Base-by-base conservation (phyloP, 2,888 invertebrate genomes). In the Drosophila koepferae region DNA sequence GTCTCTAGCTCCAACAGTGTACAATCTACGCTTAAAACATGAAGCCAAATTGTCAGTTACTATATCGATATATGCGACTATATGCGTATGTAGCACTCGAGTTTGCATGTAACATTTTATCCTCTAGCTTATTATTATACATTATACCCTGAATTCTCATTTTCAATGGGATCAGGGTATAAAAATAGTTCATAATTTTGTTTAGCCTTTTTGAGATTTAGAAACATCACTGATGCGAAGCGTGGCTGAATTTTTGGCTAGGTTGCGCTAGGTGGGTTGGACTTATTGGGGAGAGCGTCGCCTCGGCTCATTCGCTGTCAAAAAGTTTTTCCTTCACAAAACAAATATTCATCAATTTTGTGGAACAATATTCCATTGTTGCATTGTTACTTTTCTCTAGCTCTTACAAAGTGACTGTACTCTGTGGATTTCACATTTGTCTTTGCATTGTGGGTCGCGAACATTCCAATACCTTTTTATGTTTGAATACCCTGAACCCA, bases 291-390 rank as follows among this genome's bases (percentile, higher is more conserved):
- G 23, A 6, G 23, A 38, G 40, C n/a, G 28, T 16, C 16, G 40
- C 23, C 23, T 9, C 31, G 5, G 34, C 43, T 18, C 18, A 66
- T 66, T 71, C 53, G 60, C 34, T 69, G 75, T 72, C 62, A 61
- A 58, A 72, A 75, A 77, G 63, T 63, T 70, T 48, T 49, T 55
- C 28, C 54, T 61, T 41, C 44, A 3, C 63, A 76, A 9, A 79
- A 7, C 20, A 64, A 65, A 66, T 62, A 67, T 79, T 64, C 62
- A 66, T 66, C 63, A 64, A 66, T 68, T 77, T 71, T 34, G 20
- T 55, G 40, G 16, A 64, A 66, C 41, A 62, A 65, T 64, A 65
- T 60, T 44, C 41, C 49, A 70, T 76, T 76, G 67, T 79, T 63
- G 34, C 40, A 56, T 59, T 71, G 49, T 40, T 31, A 34, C 51